Percentiles rank a stretch among this genome's conserved stretches.
These are phyloP conservation scores for Sebastes taczanowskii DNA, from an alignment of 2,797 vertebrate species.

Conservation along the genomic window DNA sequence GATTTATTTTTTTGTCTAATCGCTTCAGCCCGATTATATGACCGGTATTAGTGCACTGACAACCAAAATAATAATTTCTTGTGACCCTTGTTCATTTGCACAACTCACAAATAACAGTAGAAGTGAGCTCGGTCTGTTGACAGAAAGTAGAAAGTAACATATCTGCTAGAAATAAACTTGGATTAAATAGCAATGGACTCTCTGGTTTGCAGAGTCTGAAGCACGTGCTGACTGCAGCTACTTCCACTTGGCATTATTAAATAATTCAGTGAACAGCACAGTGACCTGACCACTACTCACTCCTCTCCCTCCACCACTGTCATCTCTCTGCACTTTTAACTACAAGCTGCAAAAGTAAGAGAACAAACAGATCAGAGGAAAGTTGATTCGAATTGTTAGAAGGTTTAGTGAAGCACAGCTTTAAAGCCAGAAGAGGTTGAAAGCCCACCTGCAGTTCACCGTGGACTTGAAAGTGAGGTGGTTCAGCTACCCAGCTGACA, in stretches of 20 bases:
- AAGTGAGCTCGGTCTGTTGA: not conserved
- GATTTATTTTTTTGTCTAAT: not conserved
- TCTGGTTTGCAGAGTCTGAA: slow-evolving; percentile 1
- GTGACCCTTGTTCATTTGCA: not conserved
- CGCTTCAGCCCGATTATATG: not conserved
- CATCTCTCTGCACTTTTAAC: slow-evolving; percentile 22
- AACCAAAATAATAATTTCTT: not conserved
- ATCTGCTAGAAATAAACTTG: not conserved
- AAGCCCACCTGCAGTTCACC: slow-evolving; percentile 28
- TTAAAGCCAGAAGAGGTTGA: not conserved
- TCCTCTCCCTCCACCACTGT: not conserved
- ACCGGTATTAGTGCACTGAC: not conserved
- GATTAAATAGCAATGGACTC: slow-evolving; percentile 14
- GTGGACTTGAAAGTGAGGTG: slow-evolving; percentile 39
- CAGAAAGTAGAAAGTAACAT: slow-evolving; percentile 13
- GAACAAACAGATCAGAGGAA: not conserved
- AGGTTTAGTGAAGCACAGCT: not conserved
- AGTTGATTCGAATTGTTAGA: not conserved
- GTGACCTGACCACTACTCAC: slow-evolving; percentile 41
- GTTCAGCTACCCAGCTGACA: slow-evolving; percentile 27
- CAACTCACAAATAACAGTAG: not conserved
- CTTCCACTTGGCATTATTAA: slow-evolving; percentile 47
- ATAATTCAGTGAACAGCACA: slow-evolving; percentile 68
- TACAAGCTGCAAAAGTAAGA: not conserved
- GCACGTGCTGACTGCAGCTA: slow-evolving; percentile 33